Base-by-base conservation (phyloP, 1,140 invertebrate species). In the Drosophila suzukii region DNA sequence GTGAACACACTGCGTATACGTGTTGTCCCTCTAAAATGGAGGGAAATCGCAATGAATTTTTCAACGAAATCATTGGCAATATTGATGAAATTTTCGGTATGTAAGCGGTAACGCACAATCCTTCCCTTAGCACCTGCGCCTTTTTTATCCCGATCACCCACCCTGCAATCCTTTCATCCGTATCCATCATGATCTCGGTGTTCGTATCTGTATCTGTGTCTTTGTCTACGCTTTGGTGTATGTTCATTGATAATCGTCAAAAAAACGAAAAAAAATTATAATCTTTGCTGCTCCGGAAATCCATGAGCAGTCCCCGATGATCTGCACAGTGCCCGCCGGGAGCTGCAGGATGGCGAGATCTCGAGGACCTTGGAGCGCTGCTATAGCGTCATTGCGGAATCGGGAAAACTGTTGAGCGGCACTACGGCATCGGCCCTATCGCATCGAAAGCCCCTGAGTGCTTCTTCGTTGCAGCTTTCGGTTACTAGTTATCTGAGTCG, bases 301-400 rank as follows among this genome's bases (percentile, higher is more conserved):
- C 50, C 32, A 20, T 12, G 50, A 36, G 62, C 55, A 96, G 95
- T 96, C 74, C 94, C 94, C 83, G 94, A 94, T 68, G 96, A 97
- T 92, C 93, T 92, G 77, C 94, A 94, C 61, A 96, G 96, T 50
- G 94, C 95, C 13, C 93, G 96, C 39, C 95, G 96, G 61, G 93
- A 94, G 71, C 91, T 96, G 79, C 94, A 94, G 79, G 94, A 95
- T 78, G 93, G 94, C 1, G 96, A 96, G 77, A 94, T 94, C 63
- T 90, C 96, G 50, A 93, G 94, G 10, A 95, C 95, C 12, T 82
- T 97, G 75, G 96, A 96, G 66, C 93, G 95, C 50, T 97, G 96
- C 82, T 96, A 94, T 80, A 94, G 94, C 34, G 93, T 96, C 7
- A 90, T 96, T 44, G 93, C 95, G 49, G 94, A 95, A 39, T 94